A percentile compares a stretch with the other conserved stretches of the same genome.
phyloP scores from a whole-genome alignment of 92 coral and sea anemone species.

The Zoanthus solanderi region DNA sequence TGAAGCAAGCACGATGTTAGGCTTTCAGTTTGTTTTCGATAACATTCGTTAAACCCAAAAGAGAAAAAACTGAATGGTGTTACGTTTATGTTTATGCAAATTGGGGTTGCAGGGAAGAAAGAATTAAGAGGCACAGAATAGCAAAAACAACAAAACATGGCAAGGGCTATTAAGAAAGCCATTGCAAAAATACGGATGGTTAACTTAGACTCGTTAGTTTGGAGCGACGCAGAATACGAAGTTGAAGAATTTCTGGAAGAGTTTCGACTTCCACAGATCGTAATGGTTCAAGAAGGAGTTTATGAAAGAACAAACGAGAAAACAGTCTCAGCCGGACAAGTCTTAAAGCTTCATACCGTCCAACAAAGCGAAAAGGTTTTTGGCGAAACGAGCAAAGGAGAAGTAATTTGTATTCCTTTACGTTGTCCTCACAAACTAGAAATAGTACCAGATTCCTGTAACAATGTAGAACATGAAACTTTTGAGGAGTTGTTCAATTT shows the following conservation, averaged over 20 bases:
- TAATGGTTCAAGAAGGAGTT: constrained; percentile 39
- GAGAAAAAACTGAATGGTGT: background rate
- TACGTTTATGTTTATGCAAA: background rate
- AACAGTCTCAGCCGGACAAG: constrained; percentile 28
- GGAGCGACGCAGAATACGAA: constrained; percentile 42
- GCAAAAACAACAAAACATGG: constrained; percentile 2
- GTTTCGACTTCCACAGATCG: constrained; percentile 39
- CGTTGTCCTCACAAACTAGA: constrained; percentile 27
- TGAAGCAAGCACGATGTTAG: background rate
- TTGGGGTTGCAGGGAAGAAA: background rate
- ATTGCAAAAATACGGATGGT: constrained; percentile 28
- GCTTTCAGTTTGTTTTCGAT: background rate
- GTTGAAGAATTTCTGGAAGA: constrained; percentile 21
- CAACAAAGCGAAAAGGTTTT: constrained; percentile 17
- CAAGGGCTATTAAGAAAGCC: constrained; percentile 1
- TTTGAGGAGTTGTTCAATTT: background rate
- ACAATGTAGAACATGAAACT: background rate
- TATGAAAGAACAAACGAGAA: constrained; percentile 41
- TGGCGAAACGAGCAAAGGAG: constrained; percentile 25
- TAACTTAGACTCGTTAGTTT: constrained; percentile 38
- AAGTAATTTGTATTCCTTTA: constrained; percentile 19
- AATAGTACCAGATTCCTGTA: background rate
- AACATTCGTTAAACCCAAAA: background rate
- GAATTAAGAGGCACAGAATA: background rate
- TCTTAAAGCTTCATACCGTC: constrained; percentile 37